A percentile compares a stretch with the other conserved stretches of the same genome.
These are phyloP conservation scores for Platalea minor DNA, from an alignment of 2,797 vertebrate genomes.

Conservation along the genomic window DNA sequence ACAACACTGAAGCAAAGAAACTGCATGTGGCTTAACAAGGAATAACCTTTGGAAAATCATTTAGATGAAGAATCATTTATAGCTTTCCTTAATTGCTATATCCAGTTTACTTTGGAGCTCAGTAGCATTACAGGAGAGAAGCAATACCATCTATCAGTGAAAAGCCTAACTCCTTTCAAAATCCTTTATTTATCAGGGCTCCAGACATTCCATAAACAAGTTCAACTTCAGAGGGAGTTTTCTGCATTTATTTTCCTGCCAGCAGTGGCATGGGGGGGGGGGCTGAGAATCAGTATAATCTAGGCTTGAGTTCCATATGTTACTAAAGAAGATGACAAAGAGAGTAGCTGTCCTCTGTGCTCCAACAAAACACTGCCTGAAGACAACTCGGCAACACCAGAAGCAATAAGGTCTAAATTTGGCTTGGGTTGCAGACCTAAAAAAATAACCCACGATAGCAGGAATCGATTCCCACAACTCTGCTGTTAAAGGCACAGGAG, in stretches of 20 bases:
- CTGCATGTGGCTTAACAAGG: neutral
- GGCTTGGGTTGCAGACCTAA: neutral
- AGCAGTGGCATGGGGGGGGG: neutral
- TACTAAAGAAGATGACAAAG: neutral
- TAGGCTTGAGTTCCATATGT: neutral
- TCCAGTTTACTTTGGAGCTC: neutral
- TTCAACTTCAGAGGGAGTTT: neutral
- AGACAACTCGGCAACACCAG: conserved; percentile 1
- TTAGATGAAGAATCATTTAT: conserved; percentile 10
- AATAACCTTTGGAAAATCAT: conserved; percentile 31
- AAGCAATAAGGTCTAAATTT: neutral
- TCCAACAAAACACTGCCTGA: neutral
- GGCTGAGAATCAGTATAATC: neutral
- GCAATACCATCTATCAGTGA: neutral
- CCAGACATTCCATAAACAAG: neutral
- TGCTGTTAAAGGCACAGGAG: neutral
- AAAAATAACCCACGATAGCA: neutral
- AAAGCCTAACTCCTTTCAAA: neutral
- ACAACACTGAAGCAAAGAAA: neutral
- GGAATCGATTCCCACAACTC: neutral
- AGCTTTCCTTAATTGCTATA: neutral
- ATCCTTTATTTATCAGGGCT: neutral
- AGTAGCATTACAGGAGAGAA: neutral
- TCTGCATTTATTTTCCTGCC: neutral
- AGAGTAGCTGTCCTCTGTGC: neutral